Evolutionary conservation across 2,797 vertebrate species (phyloP), one percentile per base, ranked within the genome.

Genomic region (Pitangus sulphuratus): DNA sequence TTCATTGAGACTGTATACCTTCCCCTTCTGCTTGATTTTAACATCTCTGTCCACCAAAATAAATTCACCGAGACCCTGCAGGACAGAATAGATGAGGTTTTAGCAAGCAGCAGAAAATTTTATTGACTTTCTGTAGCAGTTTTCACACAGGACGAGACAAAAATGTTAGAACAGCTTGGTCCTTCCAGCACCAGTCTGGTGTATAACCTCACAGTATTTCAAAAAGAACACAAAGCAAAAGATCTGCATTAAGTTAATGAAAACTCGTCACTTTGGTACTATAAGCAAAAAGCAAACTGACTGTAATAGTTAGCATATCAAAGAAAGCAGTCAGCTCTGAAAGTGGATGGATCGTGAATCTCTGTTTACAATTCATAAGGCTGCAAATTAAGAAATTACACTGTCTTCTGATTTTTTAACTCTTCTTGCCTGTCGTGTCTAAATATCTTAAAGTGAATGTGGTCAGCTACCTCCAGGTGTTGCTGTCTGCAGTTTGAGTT

Each of bases 1-100:
- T 89, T 99, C 99, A 28, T 99, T 99, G 40, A 99, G 91, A 89
- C 99, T 99, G 97, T 99, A 99, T 93, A 98, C 98, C 95, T 99
- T 99, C 33, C 99, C 99, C 87, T 98, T 99, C 90, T 98, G 98
- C 97, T 99, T 99, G 76, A 99, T 99, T 97, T 95, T 99, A 85
- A 99, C 98, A 71, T 99, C 99, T 98, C 97, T 99, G 90, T 99
- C 99, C 17, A 98, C 99, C 94, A 99, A 98, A 97, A 99, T 98
- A 97, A 99, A 99, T 96, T 99, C 99, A 35, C 99, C 99, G 1
- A 99, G 98, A 66, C 98, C 99, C 99, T 99, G 44, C 3, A 78
- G 44, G 66, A 76, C 14, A 62, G 39, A 15, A 48, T 31, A 88
- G 15, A 45, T 24, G 30, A 72, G 68, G 21, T 81, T 82, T 91